Conservation (phyloP, 2,113 vertebrate genomes). For the Dasyprocta punctata region DNA sequence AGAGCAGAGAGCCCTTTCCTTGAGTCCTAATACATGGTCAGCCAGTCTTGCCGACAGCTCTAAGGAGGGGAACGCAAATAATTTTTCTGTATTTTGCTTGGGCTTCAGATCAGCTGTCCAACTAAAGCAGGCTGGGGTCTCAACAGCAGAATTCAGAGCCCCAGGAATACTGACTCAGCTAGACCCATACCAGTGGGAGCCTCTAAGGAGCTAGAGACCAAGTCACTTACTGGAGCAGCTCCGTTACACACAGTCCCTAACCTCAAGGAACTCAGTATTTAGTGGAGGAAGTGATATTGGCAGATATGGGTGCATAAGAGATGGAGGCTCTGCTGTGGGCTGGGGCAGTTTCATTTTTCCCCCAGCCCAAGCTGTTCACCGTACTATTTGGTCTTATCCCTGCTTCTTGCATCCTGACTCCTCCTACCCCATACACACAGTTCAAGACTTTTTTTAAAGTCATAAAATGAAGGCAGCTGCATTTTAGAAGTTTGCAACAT, state of each 20-base stretch:
- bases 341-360: not conserved
- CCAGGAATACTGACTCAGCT: not conserved
- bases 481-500: not conserved
- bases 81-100: not conserved
- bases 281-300: not conserved
- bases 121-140: not conserved
- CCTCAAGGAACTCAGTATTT: not conserved
- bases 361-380: fast-evolving
- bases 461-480: not conserved
- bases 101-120: not conserved
- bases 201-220: not conserved
- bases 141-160: not conserved
- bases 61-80: not conserved
- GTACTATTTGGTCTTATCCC: not conserved
- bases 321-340: not conserved
- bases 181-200: too few species aligned
- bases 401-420: fast-evolving
- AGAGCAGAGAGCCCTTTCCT: not conserved
- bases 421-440: not conserved
- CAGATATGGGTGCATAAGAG: too few species aligned
- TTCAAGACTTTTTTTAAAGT: not conserved
- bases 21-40: not conserved
- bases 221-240: not conserved
- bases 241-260: not conserved
- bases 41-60: not conserved